Conservation (phyloP, 1,140 invertebrate species). For the Brachionus manjavacas region DNA sequence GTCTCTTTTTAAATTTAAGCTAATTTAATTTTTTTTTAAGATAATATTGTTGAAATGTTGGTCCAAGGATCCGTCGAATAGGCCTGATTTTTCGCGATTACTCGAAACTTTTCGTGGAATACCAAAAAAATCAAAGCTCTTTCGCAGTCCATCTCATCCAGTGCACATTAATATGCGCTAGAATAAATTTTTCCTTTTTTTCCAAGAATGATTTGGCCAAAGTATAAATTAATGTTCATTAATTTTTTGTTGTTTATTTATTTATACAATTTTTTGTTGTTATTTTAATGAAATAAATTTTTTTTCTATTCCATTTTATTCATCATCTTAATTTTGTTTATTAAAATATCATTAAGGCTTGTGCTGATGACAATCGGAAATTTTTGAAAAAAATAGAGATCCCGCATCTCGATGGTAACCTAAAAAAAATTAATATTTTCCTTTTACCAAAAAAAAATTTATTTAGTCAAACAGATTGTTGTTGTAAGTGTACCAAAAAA, state of each 20-base stretch:
- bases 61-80: constrained; percentile 73
- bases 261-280: background rate
- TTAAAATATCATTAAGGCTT: too few species aligned
- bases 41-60: constrained; percentile 95
- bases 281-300: background rate
- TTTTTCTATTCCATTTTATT: background rate
- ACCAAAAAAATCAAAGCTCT: constrained; percentile 80
- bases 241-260: background rate
- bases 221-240: background rate
- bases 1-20: background rate
- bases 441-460: too few species aligned
- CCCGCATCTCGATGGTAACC: too few species aligned
- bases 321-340: background rate
- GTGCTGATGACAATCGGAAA: too few species aligned
- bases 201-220: background rate
- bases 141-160: constrained; percentile 92
- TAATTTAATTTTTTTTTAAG: constrained; percentile 59
- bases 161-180: constrained; percentile 46
- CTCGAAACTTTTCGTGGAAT: constrained; percentile 79
- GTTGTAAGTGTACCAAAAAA: too few species aligned
- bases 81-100: constrained; percentile 81
- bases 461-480: too few species aligned
- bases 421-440: too few species aligned
- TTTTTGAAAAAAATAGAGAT: too few species aligned
- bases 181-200: background rate